phyloP scores from a whole-genome alignment of 2,888 invertebrate genomes.

The Philereme vetulata region DNA sequence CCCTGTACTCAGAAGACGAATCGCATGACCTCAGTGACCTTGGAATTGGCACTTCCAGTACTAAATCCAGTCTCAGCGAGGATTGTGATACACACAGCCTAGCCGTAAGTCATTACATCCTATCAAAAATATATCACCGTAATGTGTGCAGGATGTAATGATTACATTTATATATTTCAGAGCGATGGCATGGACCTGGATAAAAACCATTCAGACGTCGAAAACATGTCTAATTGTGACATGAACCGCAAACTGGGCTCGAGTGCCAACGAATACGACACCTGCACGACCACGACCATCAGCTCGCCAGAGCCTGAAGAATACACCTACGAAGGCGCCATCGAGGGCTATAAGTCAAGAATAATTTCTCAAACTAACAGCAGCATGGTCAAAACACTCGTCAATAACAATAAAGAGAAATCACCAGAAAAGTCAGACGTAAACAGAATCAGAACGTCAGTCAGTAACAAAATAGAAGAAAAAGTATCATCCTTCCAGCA shows the following conservation, averaged over 20 bases:
- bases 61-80: slow-evolving; percentile 86
- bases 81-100: slow-evolving; percentile 86
- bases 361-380: slow-evolving; percentile 86
- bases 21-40: slow-evolving; percentile 93
- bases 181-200: slow-evolving; percentile 85
- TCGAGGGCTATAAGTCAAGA: slow-evolving; percentile 92
- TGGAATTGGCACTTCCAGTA: slow-evolving; percentile 88
- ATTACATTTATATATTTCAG: slow-evolving; percentile 54
- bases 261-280: slow-evolving; percentile 86
- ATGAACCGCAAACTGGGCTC: slow-evolving; percentile 77
- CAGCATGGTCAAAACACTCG: slow-evolving; percentile 72
- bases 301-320: slow-evolving; percentile 89
- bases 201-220: slow-evolving; percentile 80
- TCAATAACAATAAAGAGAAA: slow-evolving; percentile 75
- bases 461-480: slow-evolving; percentile 85
- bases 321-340: slow-evolving; percentile 94
- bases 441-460: slow-evolving; percentile 76
- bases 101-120: slow-evolving; percentile 74
- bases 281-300: slow-evolving; percentile 86
- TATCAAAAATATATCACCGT: not conserved
- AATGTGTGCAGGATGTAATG: not conserved
- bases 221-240: slow-evolving; percentile 76
- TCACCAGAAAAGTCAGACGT: slow-evolving; percentile 71
- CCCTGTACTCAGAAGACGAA: slow-evolving; percentile 92
- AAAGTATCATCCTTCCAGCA: slow-evolving; percentile 85